Conservation (phyloP, 92 coral and sea anemone species). For the Scolanthus callimorphus region DNA sequence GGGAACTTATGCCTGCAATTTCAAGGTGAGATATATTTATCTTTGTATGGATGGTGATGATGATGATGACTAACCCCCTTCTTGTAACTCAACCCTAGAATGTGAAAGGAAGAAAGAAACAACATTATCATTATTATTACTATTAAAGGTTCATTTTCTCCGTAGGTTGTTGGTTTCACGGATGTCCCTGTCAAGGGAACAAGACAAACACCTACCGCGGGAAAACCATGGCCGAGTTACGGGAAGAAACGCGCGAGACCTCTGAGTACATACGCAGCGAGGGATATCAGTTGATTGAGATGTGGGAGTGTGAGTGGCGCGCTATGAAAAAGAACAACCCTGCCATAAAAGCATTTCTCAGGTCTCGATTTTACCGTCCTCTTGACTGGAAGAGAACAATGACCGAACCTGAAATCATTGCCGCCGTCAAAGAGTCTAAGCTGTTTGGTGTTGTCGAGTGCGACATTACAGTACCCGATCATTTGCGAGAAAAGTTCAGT, state of each 20-base stretch:
- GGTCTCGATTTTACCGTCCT: constrained; percentile 5
- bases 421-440: not conserved
- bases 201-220: not conserved
- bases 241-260: constrained; percentile 1
- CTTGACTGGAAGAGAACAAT: not conserved
- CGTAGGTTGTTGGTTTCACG: constrained; percentile 17
- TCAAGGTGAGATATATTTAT: too few species aligned
- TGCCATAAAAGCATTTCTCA: not conserved
- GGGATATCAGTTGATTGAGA: constrained; percentile 10
- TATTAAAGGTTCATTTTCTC: not conserved
- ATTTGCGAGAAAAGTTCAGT: constrained; percentile 3
- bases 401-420: constrained; percentile 6
- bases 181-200: not conserved
- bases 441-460: constrained; percentile 35
- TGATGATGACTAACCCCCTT: not conserved
- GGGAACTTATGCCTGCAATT: not conserved
- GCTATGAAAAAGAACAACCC: not conserved
- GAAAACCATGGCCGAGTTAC: constrained; percentile 9
- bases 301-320: constrained; percentile 15
- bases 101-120: too few species aligned
- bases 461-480: constrained; percentile 18
- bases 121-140: too few species aligned
- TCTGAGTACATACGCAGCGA: not conserved
- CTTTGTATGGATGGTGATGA: not conserved
- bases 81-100: too few species aligned